Evolutionary conservation across 2,113 vertebrate species (phyloP).

Genomic region (Progne subis): DNA sequence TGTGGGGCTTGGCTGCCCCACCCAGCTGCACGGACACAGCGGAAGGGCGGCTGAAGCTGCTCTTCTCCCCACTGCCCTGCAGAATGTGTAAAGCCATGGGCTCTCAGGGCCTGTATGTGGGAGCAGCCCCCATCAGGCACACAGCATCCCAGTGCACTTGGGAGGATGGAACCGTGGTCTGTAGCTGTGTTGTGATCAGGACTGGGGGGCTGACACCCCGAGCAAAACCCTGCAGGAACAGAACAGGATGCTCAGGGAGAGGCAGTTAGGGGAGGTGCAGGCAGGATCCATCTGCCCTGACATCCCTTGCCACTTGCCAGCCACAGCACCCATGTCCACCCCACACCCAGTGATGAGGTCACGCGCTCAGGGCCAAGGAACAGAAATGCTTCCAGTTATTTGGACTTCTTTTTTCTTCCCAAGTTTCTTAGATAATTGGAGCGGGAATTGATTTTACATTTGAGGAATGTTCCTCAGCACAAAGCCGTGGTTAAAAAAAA

Average conservation of each 20-base stretch:
- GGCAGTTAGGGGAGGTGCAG: neutral
- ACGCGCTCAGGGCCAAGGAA: neutral
- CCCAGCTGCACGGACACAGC: neutral
- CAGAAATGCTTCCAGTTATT: neutral
- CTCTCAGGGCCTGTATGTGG: too few species aligned
- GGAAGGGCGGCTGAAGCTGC: neutral
- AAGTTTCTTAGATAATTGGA: neutral
- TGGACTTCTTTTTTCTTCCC: neutral
- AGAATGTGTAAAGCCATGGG: neutral
- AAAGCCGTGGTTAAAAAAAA: neutral
- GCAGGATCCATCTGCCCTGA: neutral
- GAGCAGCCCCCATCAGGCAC: neutral
- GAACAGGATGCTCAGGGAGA: neutral
- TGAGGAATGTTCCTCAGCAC: neutral
- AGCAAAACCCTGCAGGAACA: neutral
- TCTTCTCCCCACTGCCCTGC: neutral
- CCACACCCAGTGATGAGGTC: rapidly evolving
- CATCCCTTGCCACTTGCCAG: neutral
- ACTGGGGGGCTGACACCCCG: rapidly evolving
- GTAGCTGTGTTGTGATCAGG: neutral
- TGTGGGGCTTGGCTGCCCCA: neutral
- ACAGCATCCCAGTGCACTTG: rapidly evolving
- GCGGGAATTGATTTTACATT: neutral
- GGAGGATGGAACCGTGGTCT: neutral
- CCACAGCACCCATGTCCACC: neutral